phyloP scores from a whole-genome alignment of 1,140 invertebrate species.

The Cylas formicarius region DNA sequence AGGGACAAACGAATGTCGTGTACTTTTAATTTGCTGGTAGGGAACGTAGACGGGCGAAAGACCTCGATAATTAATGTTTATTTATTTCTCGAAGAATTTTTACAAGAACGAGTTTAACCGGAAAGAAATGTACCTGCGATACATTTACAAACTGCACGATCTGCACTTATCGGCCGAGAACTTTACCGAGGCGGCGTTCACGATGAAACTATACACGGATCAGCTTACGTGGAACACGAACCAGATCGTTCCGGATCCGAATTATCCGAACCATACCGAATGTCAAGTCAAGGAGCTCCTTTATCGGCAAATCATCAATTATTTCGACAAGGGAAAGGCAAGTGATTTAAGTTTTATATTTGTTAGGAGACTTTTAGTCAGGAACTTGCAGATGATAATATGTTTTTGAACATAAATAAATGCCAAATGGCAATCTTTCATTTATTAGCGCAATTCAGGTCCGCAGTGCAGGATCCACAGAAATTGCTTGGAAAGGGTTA shows the following conservation, averaged over 20 bases:
- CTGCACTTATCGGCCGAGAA: conserved; percentile 90
- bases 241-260: conserved; percentile 53
- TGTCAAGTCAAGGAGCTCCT: conserved; percentile 90
- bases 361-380: no score
- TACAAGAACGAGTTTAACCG: conserved; percentile 94
- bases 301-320: conserved; percentile 85
- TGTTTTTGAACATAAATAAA: no score
- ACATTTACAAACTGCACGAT: conserved; percentile 94
- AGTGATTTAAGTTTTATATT: no score
- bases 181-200: conserved; percentile 93
- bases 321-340: conserved; percentile 92
- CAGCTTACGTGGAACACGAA: conserved; percentile 81
- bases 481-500: no score
- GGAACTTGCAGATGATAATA: no score
- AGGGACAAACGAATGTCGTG: conserved; percentile 93
- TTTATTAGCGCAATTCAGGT: no score
- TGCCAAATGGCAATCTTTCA: no score
- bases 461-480: no score
- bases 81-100: conserved; percentile 79
- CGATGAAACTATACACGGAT: conserved; percentile 87
- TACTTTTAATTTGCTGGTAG: conserved; percentile 88
- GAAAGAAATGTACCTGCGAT: conserved; percentile 93
- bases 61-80: conserved; percentile 12
- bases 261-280: conserved; percentile 67
- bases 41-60: conserved; percentile 18